Percentiles rank a stretch among this genome's conserved stretches.
phyloP scores from a whole-genome alignment of 35 echinoderm and acorn worm species.

The Lytechinus pictus region DNA sequence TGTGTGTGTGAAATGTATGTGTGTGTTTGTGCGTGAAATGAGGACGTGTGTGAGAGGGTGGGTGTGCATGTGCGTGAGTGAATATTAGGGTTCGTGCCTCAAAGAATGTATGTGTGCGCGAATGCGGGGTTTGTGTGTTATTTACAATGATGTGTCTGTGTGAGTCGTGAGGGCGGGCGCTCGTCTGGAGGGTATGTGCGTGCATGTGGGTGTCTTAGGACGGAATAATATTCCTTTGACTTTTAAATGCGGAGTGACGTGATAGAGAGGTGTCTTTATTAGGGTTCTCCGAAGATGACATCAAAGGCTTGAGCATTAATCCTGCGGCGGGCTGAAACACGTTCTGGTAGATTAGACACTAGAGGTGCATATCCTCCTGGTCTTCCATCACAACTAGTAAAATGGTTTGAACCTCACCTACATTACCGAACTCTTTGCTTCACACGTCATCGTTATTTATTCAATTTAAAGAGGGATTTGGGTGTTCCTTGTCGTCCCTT shows the following conservation, averaged over 20 bases:
- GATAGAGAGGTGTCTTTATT: background rate
- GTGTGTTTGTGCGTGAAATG: background rate
- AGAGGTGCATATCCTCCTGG: background rate
- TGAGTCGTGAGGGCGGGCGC: background rate
- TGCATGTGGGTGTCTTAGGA: background rate
- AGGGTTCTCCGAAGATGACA: background rate
- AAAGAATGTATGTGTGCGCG: background rate
- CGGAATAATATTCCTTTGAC: background rate
- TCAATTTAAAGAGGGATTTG: background rate
- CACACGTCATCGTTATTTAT: slow-evolving; percentile 29
- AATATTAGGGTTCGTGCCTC: no score
- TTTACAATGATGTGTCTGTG: background rate
- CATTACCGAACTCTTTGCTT: background rate
- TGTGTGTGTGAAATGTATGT: no score
- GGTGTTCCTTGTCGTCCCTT: background rate
- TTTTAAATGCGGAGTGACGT: no score
- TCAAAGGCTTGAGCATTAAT: background rate
- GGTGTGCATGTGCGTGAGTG: no score
- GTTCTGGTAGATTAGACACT: background rate
- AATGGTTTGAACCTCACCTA: background rate
- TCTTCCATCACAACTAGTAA: background rate
- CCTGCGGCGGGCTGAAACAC: background rate
- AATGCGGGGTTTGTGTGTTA: background rate
- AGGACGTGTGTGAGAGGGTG: no score
- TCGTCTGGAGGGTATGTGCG: background rate